Base-by-base conservation (phyloP, 2,888 invertebrate genomes). In the Hyposoter dolosus region DNA sequence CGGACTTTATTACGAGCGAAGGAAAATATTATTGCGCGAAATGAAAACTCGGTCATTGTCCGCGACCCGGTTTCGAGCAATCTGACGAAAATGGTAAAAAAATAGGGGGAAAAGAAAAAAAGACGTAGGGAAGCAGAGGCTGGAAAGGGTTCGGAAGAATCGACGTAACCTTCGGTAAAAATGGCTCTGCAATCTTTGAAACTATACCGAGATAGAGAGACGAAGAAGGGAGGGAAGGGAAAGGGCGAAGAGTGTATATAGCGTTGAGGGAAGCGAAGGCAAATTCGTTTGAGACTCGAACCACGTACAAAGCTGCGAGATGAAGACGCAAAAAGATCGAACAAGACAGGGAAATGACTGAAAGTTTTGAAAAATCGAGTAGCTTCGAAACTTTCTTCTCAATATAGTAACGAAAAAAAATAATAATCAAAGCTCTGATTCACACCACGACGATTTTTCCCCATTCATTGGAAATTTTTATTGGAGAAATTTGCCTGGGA, bases 281-380 rank as follows among this genome's bases (percentile, higher is more conserved):
- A 82, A 60, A 63, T 71, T 82, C 78, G 75, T 85, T 85, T 85
- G 68, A 78, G 74, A 82, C 82, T 78, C 85, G 74, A 75, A 12
- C 65, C 85, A 82, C 85, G 85, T 85, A 82, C 84, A 40, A 60
- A 72, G 68, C 72, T 69, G 45, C 43, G 40, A 78, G 68, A 76
- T 76, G 47, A 65, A 56, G 63, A 65, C 32, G 47, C n/a, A 32
- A 28, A 60, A 28, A 12, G 60, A 60, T 60, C 28, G 60, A 45
- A 76, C 4, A 6, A 68, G 74, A 78, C 78, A 50, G 60, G 68
- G 78, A 78, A 81, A 84, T 80, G 76, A 43, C 71, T 76, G 71
- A 32, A 80, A 80, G 84, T 80, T 68, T 82, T 78, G 85, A 82
- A 68, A 82, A 82, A 82, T 76, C 69, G 63, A 45, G 63, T 28